Evolutionary conservation across 2,888 invertebrate species (phyloP).

Genomic region (Lysandra coridon): DNA sequence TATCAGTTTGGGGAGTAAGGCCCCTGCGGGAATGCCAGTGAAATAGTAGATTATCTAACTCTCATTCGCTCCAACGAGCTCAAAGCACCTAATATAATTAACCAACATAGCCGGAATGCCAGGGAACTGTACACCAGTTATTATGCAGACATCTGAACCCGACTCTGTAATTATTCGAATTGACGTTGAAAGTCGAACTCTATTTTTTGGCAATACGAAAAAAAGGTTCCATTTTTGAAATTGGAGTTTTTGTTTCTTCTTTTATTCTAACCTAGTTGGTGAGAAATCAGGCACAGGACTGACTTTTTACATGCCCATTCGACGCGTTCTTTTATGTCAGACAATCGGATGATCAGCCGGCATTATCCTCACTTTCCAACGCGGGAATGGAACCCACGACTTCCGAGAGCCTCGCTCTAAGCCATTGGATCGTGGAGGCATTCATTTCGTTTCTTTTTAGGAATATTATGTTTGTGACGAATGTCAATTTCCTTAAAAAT

Average conservation of each 20-base stretch:
- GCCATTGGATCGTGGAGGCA: not conserved
- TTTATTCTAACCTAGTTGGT: not conserved
- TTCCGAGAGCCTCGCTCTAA: not conserved
- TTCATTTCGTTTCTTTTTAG: not conserved
- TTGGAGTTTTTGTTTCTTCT: not conserved
- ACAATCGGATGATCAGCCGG: not conserved
- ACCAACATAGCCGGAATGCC: not conserved
- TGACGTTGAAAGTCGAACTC: not conserved
- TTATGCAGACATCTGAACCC: not conserved
- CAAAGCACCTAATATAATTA: constrained; percentile 1
- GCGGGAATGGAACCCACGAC: not conserved
- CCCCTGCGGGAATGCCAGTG: not conserved
- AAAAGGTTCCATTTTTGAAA: not conserved
- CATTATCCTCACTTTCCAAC: not conserved
- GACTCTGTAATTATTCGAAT: constrained; percentile 11
- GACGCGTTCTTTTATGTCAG: no score
- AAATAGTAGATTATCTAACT: not conserved
- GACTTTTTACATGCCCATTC: no score
- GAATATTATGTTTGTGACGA: no score
- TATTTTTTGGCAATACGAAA: not conserved
- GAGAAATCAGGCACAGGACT: no score
- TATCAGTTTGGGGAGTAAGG: no score
- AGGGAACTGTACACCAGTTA: not conserved
- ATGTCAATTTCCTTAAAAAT: not conserved
- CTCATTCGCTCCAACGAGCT: not conserved